These are phyloP conservation scores for Hippocampus barbouri DNA, from an alignment of 2,113 vertebrate species.

Conservation along the genomic window DNA sequence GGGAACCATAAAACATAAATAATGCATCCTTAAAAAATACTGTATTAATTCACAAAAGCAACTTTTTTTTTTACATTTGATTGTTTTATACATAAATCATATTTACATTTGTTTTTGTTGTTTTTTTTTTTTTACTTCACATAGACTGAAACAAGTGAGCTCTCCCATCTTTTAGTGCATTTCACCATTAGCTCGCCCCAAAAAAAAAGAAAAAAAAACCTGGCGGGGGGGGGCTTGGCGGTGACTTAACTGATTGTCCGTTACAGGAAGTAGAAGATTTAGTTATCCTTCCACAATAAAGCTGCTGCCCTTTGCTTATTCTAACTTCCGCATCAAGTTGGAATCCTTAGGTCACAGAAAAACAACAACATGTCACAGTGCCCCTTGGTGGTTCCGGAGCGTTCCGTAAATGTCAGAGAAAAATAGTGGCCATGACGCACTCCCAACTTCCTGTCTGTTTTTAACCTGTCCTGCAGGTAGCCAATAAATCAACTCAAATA, in stretches of 20 bases:
- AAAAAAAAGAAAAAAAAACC: background rate
- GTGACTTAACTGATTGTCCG: constrained; percentile 54
- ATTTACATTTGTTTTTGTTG: constrained; percentile 74
- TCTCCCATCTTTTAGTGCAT: constrained; percentile 72
- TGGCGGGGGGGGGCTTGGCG: constrained; percentile 60
- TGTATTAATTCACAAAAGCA: constrained; percentile 64
- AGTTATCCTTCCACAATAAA: constrained; percentile 30
- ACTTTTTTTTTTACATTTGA: constrained; percentile 75
- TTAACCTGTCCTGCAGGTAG: constrained; percentile 64
- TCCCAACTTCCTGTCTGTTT: constrained; percentile 8
- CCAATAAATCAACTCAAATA: background rate
- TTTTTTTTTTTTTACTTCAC: constrained; percentile 62
- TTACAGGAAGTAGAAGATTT: constrained; percentile 30
- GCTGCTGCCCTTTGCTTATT: constrained; percentile 35
- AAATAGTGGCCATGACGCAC: background rate
- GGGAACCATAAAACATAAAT: constrained; percentile 87
- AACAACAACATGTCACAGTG: background rate
- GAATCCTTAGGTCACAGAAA: background rate
- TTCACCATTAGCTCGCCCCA: constrained; percentile 34
- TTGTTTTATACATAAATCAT: constrained; percentile 90
- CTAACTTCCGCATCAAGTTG: background rate
- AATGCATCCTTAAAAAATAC: constrained; percentile 83
- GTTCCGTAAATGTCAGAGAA: background rate
- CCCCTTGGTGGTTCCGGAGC: background rate
- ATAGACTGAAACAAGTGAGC: constrained; percentile 64